phyloP scores from a whole-genome alignment of 1,140 invertebrate species.

The Sesamia nonagrioides region DNA sequence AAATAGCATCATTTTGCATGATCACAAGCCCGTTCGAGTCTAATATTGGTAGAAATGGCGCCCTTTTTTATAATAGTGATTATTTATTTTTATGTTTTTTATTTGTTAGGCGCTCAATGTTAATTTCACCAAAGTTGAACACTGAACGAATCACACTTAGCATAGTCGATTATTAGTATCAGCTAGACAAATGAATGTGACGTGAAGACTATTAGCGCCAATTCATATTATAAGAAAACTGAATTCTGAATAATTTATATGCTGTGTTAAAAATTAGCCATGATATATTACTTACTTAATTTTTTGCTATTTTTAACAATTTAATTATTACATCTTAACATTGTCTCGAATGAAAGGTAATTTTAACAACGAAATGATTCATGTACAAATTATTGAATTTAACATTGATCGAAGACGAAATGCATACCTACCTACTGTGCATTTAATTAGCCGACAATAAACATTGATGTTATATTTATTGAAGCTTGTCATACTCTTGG shows the following conservation, averaged over 20 bases:
- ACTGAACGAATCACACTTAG: background rate
- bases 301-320: background rate
- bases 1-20: conserved; percentile 4
- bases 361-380: background rate
- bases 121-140: conserved; percentile 27
- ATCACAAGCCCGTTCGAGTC: conserved; percentile 15
- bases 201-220: background rate
- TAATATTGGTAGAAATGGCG: background rate
- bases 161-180: conserved; percentile 20
- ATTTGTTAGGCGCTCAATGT: conserved; percentile 33
- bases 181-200: conserved; percentile 6
- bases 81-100: conserved; percentile 42
- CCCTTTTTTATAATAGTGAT: conserved; percentile 12
- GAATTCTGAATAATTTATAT: no score
- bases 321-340: background rate
- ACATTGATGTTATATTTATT: conserved; percentile 6
- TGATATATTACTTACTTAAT: no score
- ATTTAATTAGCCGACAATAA: background rate
- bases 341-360: background rate
- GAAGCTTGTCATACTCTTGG: conserved; percentile 14
- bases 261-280: no score
- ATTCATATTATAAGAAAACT: no score
- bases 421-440: background rate
- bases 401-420: background rate
- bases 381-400: conserved; percentile 12